These are phyloP conservation scores for Heptranchias perlo DNA, from an alignment of 2,113 vertebrate species.

Conservation along the genomic window DNA sequence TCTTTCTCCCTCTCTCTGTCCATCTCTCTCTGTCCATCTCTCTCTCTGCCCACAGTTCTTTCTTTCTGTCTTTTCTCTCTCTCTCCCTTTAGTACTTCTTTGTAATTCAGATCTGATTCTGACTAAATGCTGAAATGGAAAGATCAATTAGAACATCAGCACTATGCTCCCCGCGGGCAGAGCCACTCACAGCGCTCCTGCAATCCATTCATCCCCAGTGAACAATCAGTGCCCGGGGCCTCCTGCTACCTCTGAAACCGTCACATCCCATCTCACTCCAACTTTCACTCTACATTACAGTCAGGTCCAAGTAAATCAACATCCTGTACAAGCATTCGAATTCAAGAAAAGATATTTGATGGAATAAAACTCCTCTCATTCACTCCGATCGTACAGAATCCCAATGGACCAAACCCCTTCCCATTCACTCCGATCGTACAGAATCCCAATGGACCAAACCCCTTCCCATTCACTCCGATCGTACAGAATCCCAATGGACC, in stretches of 20 bases:
- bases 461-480: no score
- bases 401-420: no score
- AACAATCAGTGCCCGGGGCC: neutral
- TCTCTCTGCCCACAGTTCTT: neutral
- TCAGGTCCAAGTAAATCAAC: neutral
- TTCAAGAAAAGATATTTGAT: neutral
- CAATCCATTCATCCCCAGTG: neutral
- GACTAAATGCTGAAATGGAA: neutral
- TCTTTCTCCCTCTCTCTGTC: neutral
- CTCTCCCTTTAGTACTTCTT: neutral
- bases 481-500: no score
- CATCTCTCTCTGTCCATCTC: neutral
- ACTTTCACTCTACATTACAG: neutral
- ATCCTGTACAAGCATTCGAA: neutral
- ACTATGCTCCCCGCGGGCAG: neutral
- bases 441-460: neutral
- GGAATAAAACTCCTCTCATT: neutral
- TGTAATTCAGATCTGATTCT: neutral
- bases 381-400: neutral
- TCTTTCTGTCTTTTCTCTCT: neutral
- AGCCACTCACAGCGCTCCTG: neutral
- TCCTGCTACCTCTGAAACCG: neutral
- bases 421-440: no score
- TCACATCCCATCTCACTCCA: neutral
- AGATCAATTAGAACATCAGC: neutral